Conservation (phyloP, 2,888 invertebrate genomes). For the Sisyra terminalis region DNA sequence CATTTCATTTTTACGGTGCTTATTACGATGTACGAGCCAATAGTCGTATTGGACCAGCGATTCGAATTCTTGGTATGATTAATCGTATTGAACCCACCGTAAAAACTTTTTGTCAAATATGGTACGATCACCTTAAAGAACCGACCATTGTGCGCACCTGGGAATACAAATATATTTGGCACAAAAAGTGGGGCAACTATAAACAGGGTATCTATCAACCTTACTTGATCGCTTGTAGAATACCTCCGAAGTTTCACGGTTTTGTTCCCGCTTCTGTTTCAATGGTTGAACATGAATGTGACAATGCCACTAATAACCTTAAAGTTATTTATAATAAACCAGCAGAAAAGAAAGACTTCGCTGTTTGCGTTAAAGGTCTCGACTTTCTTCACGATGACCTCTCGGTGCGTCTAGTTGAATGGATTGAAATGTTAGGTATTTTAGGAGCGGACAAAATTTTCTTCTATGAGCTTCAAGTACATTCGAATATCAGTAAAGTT, state of each 20-base stretch:
- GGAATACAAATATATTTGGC: conserved; percentile 90
- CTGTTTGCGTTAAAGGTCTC: conserved; percentile 85
- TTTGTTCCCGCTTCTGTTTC: conserved; percentile 71
- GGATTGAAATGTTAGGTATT: conserved; percentile 76
- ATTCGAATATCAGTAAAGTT: conserved; percentile 80
- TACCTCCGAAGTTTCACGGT: conserved; percentile 54
- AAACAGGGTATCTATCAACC: conserved; percentile 83
- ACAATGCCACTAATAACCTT: conserved; percentile 71
- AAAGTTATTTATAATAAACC: conserved; percentile 69
- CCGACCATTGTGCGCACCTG: conserved; percentile 67
- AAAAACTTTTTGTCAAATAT: conserved; percentile 72
- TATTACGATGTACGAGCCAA: conserved; percentile 69
- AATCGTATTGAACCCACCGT: conserved; percentile 74
- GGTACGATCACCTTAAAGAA: conserved; percentile 72
- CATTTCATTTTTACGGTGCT: conserved; percentile 79
- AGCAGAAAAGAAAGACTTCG: conserved; percentile 55
- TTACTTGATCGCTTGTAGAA: conserved; percentile 74
- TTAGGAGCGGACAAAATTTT: conserved; percentile 85
- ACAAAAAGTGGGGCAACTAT: conserved; percentile 87
- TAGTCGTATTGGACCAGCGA: conserved; percentile 66
- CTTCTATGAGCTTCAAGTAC: conserved; percentile 82
- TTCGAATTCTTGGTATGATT: conserved; percentile 61
- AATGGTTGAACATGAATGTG: conserved; percentile 69
- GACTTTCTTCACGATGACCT: conserved; percentile 86
- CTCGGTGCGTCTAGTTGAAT: conserved; percentile 78